Percentiles rank a stretch among this genome's conserved stretches.
These are phyloP conservation scores for Phenganax stokvisi DNA, from an alignment of 92 coral and sea anemone species.

Conservation along the genomic window DNA sequence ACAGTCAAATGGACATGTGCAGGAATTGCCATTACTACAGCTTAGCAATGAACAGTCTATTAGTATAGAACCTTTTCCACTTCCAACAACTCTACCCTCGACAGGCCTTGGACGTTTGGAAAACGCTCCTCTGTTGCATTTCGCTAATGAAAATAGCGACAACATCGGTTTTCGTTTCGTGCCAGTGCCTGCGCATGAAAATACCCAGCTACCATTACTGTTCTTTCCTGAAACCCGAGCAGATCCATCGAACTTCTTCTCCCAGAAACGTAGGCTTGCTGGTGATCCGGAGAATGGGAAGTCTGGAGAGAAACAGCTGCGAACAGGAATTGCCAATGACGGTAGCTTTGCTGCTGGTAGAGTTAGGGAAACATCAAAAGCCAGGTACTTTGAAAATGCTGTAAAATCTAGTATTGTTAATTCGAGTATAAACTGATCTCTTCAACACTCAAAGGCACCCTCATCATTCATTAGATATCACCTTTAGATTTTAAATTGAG, in stretches of 20 bases:
- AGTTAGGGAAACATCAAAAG: conserved; percentile 9
- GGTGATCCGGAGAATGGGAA: neutral
- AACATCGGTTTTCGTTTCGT: conserved; percentile 26
- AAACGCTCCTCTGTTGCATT: conserved; percentile 8
- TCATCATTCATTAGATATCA: neutral
- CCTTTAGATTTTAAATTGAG: neutral
- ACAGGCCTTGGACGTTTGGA: neutral
- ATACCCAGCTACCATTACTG: conserved; percentile 26
- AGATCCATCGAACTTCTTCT: neutral
- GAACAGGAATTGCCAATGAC: neutral
- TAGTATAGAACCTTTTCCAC: neutral
- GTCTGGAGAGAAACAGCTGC: neutral
- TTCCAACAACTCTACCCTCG: neutral
- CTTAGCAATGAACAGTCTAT: conserved; percentile 12
- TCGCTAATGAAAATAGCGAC: neutral
- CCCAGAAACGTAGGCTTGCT: neutral
- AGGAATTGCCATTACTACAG: conserved; percentile 28
- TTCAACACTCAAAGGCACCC: neutral
- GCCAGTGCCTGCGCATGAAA: conserved; percentile 21
- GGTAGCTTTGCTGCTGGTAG: neutral
- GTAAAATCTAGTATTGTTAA: neutral
- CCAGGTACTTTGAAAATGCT: conserved; percentile 10
- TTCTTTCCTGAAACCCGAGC: conserved; percentile 3
- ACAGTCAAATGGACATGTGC: neutral
- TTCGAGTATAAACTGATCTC: neutral